phyloP scores from a whole-genome alignment of 53 echinoderm and acorn worm genomes.

The Apostichopus leukothele region DNA sequence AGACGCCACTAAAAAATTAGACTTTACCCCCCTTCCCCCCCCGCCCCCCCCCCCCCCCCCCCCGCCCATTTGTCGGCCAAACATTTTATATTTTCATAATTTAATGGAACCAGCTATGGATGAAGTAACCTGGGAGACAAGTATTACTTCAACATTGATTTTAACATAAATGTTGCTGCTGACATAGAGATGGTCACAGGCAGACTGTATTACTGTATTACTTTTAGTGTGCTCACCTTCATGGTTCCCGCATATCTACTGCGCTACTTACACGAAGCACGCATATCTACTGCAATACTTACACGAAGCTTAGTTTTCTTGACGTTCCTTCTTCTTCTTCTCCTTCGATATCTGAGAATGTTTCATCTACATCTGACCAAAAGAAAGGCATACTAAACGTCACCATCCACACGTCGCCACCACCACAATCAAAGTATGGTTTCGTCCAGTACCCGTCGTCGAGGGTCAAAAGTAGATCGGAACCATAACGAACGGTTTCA shows the following conservation, averaged over 20 bases:
- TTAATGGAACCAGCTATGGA: too few relatives aligned
- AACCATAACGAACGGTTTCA: background rate
- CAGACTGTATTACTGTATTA: too few relatives aligned
- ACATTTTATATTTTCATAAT: too few relatives aligned
- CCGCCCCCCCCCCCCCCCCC: too few relatives aligned
- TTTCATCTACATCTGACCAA: conserved; percentile 23
- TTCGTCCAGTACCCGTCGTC: conserved; percentile 96
- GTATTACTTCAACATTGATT: too few relatives aligned
- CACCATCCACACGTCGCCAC: conserved; percentile 99
- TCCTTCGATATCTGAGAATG: background rate
- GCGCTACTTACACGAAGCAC: conserved; percentile 21
- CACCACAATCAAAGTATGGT: conserved; percentile 99
- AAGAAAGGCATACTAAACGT: conserved; percentile 91
- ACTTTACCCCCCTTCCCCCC: too few relatives aligned
- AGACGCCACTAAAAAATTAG: too few relatives aligned
- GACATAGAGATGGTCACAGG: too few relatives aligned
- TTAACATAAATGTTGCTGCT: too few relatives aligned
- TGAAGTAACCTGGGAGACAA: too few relatives aligned
- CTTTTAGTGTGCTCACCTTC: background rate
- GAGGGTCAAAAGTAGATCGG: conserved; percentile 59
- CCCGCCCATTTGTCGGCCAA: too few relatives aligned
- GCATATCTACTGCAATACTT: background rate
- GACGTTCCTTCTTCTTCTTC: background rate
- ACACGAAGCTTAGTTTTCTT: conserved; percentile 21
- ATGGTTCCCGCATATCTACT: background rate